Conservation (phyloP, 2,888 invertebrate genomes). For the Meta bourneti region DNA sequence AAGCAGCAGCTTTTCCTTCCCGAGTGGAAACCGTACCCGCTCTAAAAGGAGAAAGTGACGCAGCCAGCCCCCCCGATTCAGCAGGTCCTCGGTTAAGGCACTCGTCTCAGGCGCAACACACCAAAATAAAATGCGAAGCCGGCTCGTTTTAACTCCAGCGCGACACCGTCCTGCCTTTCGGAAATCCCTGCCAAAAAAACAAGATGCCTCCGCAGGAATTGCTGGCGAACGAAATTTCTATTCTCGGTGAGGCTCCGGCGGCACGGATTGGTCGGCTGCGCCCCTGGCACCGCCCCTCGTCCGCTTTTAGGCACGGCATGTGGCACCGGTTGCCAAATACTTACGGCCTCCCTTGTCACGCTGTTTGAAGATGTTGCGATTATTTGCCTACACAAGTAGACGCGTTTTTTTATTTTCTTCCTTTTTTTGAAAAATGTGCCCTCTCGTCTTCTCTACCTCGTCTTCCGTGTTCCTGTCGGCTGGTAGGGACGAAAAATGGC, state of each 20-base stretch:
- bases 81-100: constrained; percentile 21
- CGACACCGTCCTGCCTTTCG: not conserved
- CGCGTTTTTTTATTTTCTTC: constrained; percentile 8
- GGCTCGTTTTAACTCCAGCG: constrained; percentile 45
- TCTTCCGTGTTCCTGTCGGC: not conserved
- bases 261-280: constrained; percentile 34
- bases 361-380: not conserved
- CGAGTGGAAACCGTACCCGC: constrained; percentile 49
- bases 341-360: constrained; percentile 28
- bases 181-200: constrained; percentile 71
- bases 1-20: not conserved
- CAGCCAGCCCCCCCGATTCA: constrained; percentile 23
- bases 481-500: not conserved
- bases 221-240: constrained; percentile 70
- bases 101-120: constrained; percentile 8
- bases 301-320: constrained; percentile 71
- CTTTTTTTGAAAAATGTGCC: not conserved
- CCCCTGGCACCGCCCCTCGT: constrained; percentile 38
- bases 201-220: constrained; percentile 14
- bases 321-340: constrained; percentile 65
- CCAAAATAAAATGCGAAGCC: constrained; percentile 36
- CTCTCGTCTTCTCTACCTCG: not conserved
- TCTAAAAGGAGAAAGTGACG: constrained; percentile 73
- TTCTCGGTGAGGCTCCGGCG: constrained; percentile 44
- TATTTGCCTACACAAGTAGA: not conserved